Conservation (phyloP, 2,113 vertebrate genomes). For the Pangasianodon gigas region DNA sequence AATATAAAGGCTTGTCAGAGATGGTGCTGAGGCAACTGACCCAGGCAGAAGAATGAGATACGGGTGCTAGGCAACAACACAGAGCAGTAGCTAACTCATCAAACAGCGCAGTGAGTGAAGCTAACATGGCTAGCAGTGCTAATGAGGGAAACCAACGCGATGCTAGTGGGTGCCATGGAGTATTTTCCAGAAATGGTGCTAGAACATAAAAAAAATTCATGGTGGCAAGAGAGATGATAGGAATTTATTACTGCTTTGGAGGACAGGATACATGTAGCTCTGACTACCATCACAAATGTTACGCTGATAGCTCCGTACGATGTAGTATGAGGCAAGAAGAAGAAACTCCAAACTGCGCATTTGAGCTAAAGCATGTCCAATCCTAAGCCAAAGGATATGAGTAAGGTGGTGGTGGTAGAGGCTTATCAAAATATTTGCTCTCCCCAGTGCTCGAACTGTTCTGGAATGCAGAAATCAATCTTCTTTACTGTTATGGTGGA, state of each 20-base stretch:
- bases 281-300: not conserved
- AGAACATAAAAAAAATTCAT: not conserved
- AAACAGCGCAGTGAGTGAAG: no score
- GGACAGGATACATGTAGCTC: not conserved
- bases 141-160: no score
- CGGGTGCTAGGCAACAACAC: no score
- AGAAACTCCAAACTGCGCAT: not conserved
- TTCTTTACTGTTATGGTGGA: slow-evolving; percentile 68
- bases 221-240: no score
- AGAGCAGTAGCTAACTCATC: no score
- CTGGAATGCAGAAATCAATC: slow-evolving; percentile 66
- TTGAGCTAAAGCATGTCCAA: slow-evolving; percentile 40
- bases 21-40: not conserved
- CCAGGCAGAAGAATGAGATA: no score
- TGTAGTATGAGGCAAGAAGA: no score
- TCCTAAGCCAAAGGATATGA: slow-evolving; percentile 14
- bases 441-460: slow-evolving; percentile 66
- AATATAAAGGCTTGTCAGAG: not conserved
- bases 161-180: not conserved
- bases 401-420: not conserved
- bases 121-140: no score
- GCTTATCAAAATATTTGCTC: slow-evolving; percentile 60
- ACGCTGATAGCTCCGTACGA: no score
- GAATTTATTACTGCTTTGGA: not conserved
- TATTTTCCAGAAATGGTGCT: not conserved